Conservation (phyloP, 2,888 invertebrate species). For the Brachycybe producta region DNA sequence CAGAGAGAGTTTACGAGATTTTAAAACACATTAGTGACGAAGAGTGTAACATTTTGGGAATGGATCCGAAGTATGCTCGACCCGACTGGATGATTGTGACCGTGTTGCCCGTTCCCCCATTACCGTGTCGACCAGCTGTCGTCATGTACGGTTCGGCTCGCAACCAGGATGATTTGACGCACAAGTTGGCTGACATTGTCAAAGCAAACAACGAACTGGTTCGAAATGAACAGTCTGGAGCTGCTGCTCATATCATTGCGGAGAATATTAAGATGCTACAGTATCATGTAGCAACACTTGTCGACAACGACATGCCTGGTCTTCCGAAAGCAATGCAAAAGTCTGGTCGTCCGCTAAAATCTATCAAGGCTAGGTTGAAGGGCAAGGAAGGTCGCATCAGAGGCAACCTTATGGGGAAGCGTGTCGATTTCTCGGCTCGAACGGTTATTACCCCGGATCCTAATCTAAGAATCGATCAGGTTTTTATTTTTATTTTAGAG, state of each 20-base stretch:
- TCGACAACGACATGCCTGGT: conserved; percentile 98
- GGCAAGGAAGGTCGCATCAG: conserved; percentile 98
- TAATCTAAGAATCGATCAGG: conserved; percentile 80
- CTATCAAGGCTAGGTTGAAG: conserved; percentile 71
- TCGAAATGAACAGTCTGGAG: conserved; percentile 90
- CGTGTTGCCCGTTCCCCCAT: conserved; percentile 90
- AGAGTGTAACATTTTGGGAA: conserved; percentile 80
- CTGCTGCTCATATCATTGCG: conserved; percentile 89
- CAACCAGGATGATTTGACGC: conserved; percentile 96
- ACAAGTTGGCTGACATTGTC: conserved; percentile 95
- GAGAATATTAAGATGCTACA: conserved; percentile 97
- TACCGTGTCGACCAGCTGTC: conserved; percentile 92
- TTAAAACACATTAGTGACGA: conserved; percentile 88
- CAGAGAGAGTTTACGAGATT: conserved; percentile 94
- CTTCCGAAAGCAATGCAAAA: conserved; percentile 95
- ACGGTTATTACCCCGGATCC: conserved; percentile 97
- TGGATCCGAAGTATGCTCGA: conserved; percentile 94
- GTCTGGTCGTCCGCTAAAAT: conserved; percentile 95
- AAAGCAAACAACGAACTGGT: conserved; percentile 93
- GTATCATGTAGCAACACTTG: conserved; percentile 94
- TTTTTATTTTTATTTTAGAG: too few species aligned
- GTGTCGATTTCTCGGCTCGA: conserved; percentile 98
- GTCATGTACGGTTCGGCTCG: conserved; percentile 99
- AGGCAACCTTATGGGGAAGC: conserved; percentile 99
- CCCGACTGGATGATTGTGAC: conserved; percentile 99